Base-by-base conservation (phyloP, 2,797 vertebrate genomes). In the Myioborus melanocephalus region DNA sequence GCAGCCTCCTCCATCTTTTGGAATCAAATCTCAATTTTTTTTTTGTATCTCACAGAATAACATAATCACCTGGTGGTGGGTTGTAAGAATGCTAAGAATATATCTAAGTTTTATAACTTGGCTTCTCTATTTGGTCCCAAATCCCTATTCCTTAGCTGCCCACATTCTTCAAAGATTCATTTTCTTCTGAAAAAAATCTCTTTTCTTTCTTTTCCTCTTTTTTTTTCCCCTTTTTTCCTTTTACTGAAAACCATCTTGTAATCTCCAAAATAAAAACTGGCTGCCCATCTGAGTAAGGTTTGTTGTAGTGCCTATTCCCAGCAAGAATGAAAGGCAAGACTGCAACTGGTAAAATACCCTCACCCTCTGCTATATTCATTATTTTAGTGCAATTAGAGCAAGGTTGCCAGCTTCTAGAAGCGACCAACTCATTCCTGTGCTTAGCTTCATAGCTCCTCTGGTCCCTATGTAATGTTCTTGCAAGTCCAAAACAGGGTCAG, bases 151-250 rank as follows among this genome's bases (percentile, higher is more conserved):
- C 12, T 26, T 37, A 50, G 20, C 26, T 23, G 2, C 28, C 12
- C 30, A 41, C 28, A 34, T 63, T 75, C 27, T 8, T 52, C 32
- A 73, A 91, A 55, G 0, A 9, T 37, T 70, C 2, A 18, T 81
- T 83, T 83, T 52, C 44, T 63, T 77, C 32, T 66, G n/a, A 60
- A 43, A 3, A 60, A 70, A 70, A 49, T 18, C 1, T 28, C 60
- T 46, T 2, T 5, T 21, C 14, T 56, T 52, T 10, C 1, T 32
- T 44, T 53, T 28, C 2, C 2, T 17, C 9, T 35, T 23, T 6
- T 22, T 22, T 34, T 14, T 22, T 32, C 11, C 7, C 17, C 0
- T 20, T 32, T 49, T 55, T 61, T 23, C 3, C 1, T 64, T 32
- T 23, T 21, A 15, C 14, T 75, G 14, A 24, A 69, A 83, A 50